Percentiles rank a stretch among this genome's conserved stretches.
Conservation (phyloP, 2,888 invertebrate genomes). For the Rosalia funebris region DNA sequence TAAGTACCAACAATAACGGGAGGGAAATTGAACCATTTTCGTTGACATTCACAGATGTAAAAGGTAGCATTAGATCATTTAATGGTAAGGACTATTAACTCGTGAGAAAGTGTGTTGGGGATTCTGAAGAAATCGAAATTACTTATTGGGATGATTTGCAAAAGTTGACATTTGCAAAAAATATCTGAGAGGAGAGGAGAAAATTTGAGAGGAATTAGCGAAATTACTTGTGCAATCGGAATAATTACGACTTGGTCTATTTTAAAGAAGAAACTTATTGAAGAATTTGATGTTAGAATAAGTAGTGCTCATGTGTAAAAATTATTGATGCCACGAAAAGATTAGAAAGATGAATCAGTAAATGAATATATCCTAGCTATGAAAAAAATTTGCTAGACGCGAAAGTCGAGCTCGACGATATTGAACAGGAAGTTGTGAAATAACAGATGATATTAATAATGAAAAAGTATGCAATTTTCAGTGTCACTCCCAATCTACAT, state of each 20-base stretch:
- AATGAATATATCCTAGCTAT: slow-evolving; percentile 56
- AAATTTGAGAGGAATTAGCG: slow-evolving; percentile 43
- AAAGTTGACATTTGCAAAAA: slow-evolving; percentile 49
- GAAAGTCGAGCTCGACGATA: slow-evolving; percentile 30
- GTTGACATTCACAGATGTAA: slow-evolving; percentile 46
- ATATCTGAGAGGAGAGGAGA: too few species aligned
- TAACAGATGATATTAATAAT: slow-evolving; percentile 36
- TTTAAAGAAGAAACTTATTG: slow-evolving; percentile 35
- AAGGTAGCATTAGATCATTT: slow-evolving; percentile 45
- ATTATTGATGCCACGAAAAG: slow-evolving; percentile 42
- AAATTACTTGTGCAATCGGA: slow-evolving; percentile 40
- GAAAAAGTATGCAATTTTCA: slow-evolving; percentile 12
- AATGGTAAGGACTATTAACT: slow-evolving; percentile 43
- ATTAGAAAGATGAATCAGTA: slow-evolving; percentile 49
- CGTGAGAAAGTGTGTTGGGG: slow-evolving; percentile 45
- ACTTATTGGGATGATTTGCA: slow-evolving; percentile 48
- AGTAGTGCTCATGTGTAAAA: slow-evolving; percentile 37
- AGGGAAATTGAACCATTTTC: slow-evolving; percentile 28
- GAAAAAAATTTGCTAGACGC: slow-evolving; percentile 56
- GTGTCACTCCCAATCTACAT: not conserved
- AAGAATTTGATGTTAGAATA: slow-evolving; percentile 38
- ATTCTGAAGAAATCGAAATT: slow-evolving; percentile 48
- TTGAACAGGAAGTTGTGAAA: slow-evolving; percentile 35
- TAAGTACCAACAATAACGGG: too few species aligned
- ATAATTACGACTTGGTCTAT: slow-evolving; percentile 38